Evolutionary conservation across 1,140 invertebrate species (phyloP).

Genomic region (Drosophila tani): DNA sequence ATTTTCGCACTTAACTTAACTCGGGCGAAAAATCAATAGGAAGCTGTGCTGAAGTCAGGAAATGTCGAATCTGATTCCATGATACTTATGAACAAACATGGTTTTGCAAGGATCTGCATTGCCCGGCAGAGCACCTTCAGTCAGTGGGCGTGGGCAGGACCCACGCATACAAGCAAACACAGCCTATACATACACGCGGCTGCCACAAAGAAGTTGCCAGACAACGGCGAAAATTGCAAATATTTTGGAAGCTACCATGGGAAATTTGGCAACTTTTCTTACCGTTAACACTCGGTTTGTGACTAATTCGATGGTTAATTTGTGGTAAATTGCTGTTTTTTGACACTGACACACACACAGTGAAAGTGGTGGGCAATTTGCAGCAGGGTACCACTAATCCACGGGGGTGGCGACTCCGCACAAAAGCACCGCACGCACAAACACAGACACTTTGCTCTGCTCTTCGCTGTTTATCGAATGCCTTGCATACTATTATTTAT

Average conservation of each 20-base stretch:
- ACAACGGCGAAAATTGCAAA: slow-evolving; percentile 39
- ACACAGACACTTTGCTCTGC: slow-evolving; percentile 65
- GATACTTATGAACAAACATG: background rate
- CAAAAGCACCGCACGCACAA: slow-evolving; percentile 56
- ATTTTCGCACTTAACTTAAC: slow-evolving; percentile 53
- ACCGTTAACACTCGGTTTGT: slow-evolving; percentile 5
- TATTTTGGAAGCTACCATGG: background rate
- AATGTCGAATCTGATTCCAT: background rate
- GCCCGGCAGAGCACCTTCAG: background rate
- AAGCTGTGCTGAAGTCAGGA: slow-evolving; percentile 31
- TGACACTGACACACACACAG: slow-evolving; percentile 32
- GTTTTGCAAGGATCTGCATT: background rate
- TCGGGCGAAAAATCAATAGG: slow-evolving; percentile 68
- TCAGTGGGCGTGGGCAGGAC: slow-evolving; percentile 51
- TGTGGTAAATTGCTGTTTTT: slow-evolving; percentile 42
- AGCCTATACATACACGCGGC: slow-evolving; percentile 40
- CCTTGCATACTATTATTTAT: slow-evolving; percentile 65
- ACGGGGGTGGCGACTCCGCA: slow-evolving; percentile 77
- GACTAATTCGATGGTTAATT: slow-evolving; percentile 17
- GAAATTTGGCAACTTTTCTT: slow-evolving; percentile 23
- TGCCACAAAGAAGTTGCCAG: slow-evolving; percentile 56
- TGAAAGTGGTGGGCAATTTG: slow-evolving; percentile 61
- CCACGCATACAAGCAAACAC: slow-evolving; percentile 33
- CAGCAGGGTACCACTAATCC: slow-evolving; percentile 79
- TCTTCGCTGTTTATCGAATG: slow-evolving; percentile 51